phyloP scores from a whole-genome alignment of 1,140 invertebrate genomes.

The Dryas iulia region DNA sequence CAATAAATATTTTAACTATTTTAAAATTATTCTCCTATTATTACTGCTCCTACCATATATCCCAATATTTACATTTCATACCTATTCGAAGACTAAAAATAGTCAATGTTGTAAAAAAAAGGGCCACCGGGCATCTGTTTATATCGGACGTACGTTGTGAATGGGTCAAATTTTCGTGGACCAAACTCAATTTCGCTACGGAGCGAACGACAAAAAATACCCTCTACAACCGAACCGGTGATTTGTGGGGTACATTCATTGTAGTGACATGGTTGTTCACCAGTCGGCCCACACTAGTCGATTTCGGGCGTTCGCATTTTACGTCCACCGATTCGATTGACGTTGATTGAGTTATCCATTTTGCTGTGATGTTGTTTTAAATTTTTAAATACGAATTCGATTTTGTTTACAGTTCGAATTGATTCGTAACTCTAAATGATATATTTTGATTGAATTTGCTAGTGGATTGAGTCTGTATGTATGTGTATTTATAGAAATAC shows the following conservation, averaged over 20 bases:
- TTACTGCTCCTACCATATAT: too few species aligned
- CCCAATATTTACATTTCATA: not conserved
- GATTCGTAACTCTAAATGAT: conserved; percentile 28
- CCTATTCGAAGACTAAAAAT: not conserved
- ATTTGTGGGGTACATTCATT: conserved; percentile 75
- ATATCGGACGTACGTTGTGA: conserved; percentile 15
- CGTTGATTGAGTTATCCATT: conserved; percentile 72
- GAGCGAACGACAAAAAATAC: conserved; percentile 72
- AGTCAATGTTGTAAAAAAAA: not conserved
- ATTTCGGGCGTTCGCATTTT: conserved; percentile 41
- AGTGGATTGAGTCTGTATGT: conserved; percentile 10
- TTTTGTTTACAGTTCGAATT: conserved; percentile 32
- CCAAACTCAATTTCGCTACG: conserved; percentile 69
- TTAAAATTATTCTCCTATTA: too few species aligned
- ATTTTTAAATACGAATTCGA: conserved; percentile 24
- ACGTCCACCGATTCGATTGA: conserved; percentile 56
- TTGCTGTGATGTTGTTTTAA: conserved; percentile 48
- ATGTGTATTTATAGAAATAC: not conserved
- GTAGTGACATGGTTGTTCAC: conserved; percentile 70
- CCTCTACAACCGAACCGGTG: conserved; percentile 59
- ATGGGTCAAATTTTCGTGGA: conserved; percentile 58
- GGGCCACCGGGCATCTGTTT: conserved; percentile 22
- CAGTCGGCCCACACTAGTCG: conserved; percentile 51
- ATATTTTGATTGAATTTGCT: conserved; percentile 13
- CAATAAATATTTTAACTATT: too few species aligned